Percentiles rank a stretch among this genome's conserved stretches.
Conservation (phyloP, 1,140 invertebrate genomes). For the Spodoptera litura region DNA sequence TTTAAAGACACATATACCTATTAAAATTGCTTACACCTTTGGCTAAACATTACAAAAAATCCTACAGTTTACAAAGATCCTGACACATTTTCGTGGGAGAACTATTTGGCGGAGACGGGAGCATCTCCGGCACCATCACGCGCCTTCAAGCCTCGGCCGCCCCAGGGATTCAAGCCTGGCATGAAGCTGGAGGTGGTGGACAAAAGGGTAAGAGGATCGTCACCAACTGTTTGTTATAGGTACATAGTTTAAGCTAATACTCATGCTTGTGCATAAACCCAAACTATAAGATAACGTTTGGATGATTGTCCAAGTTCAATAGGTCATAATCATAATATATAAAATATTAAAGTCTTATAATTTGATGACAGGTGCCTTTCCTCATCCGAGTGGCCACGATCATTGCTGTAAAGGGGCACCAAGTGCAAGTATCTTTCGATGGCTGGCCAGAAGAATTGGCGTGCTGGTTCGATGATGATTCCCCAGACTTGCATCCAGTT, state of each 20-base stretch:
- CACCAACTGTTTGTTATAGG: too few relatives aligned
- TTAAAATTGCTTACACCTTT: too few relatives aligned
- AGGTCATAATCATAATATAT: too few relatives aligned
- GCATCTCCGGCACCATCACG: conserved; percentile 92
- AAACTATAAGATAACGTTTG: too few relatives aligned
- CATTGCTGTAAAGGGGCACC: conserved; percentile 91
- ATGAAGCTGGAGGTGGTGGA: conserved; percentile 98
- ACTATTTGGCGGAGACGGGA: conserved; percentile 93
- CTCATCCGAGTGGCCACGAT: conserved; percentile 95
- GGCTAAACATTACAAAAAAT: too few relatives aligned
- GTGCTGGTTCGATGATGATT: conserved; percentile 97
- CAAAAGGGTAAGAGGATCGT: conserved; percentile 89
- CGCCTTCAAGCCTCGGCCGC: conserved; percentile 93
- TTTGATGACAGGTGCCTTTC: conserved; percentile 80
- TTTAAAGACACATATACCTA: too few relatives aligned
- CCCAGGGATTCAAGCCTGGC: conserved; percentile 93
- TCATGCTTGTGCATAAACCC: too few relatives aligned
- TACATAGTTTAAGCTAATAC: too few relatives aligned
- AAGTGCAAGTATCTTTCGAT: conserved; percentile 95
- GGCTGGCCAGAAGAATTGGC: conserved; percentile 95
- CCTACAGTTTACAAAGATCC: conserved; percentile 90
- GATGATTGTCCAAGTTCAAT: too few relatives aligned
- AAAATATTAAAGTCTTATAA: background rate
- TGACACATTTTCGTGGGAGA: conserved; percentile 93
- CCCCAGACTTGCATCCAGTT: conserved; percentile 95